Conservation (phyloP, 2,113 vertebrate species). For the Erythrocercus mccallii region DNA sequence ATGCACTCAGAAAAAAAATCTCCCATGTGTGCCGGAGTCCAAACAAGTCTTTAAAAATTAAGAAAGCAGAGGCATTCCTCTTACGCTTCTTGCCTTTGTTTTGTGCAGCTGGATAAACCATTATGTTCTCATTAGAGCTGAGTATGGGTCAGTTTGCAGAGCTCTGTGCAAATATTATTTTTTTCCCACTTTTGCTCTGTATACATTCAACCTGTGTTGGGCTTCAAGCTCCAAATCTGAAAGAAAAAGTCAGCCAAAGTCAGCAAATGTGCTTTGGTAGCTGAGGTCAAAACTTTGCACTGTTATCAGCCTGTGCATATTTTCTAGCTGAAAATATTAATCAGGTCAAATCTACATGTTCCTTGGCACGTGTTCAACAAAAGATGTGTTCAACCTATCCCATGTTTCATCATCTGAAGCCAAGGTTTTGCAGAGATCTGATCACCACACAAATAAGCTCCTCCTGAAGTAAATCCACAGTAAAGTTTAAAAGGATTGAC, state of each 20-base stretch:
- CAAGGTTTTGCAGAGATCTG: background rate
- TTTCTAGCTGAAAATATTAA: background rate
- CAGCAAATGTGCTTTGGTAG: conserved; percentile 18
- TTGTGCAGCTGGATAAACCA: conserved; percentile 41
- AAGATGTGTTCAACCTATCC: background rate
- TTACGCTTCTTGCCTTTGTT: background rate
- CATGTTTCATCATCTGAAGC: background rate
- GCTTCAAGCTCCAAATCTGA: background rate
- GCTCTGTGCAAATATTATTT: conserved; percentile 50
- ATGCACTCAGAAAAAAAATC: background rate
- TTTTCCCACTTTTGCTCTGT: conserved; percentile 30
- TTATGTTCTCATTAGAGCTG: background rate
- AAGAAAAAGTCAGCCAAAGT: conserved; percentile 16
- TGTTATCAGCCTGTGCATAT: background rate
- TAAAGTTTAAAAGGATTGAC: conserved; percentile 1
- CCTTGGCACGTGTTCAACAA: background rate
- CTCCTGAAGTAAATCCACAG: background rate
- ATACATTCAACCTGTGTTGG: conserved; percentile 2
- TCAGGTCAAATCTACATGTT: background rate
- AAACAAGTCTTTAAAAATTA: background rate
- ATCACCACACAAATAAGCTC: background rate
- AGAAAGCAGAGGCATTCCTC: background rate
- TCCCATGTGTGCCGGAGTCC: background rate
- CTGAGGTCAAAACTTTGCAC: background rate
- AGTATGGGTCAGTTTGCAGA: conserved; percentile 24